Percentiles rank a stretch among this genome's conserved stretches.
These are phyloP conservation scores for Aplodontia rufa DNA, from an alignment of 2,113 vertebrate genomes.

Conservation along the genomic window DNA sequence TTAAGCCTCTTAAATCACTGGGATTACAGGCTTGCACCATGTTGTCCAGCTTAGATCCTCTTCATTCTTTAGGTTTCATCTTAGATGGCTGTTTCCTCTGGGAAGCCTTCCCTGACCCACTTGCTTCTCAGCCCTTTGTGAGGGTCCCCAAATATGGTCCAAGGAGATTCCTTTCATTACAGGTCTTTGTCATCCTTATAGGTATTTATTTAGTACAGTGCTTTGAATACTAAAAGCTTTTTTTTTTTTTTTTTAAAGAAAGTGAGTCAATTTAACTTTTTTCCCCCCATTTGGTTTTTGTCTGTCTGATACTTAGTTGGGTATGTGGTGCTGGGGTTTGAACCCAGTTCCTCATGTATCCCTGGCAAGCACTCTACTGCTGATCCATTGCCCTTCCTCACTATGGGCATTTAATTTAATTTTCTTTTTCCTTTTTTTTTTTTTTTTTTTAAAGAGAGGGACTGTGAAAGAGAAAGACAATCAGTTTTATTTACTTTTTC, in stretches of 20 bases:
- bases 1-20: too few species aligned
- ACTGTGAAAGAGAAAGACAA: too few species aligned
- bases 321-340: too few species aligned
- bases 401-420: too few species aligned
- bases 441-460: too few species aligned
- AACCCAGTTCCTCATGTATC: too few species aligned
- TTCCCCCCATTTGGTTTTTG: neutral
- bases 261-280: neutral
- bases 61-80: slow-evolving; percentile 25
- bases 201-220: neutral
- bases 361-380: too few species aligned
- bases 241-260: slow-evolving; percentile 47
- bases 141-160: neutral
- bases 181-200: neutral
- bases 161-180: neutral
- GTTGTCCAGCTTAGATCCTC: neutral
- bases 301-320: neutral
- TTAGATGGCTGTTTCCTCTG: neutral
- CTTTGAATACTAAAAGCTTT: slow-evolving; percentile 46
- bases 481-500: too few species aligned
- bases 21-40: too few species aligned
- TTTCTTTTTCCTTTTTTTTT: too few species aligned
- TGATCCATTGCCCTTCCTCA: too few species aligned
- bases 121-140: neutral
- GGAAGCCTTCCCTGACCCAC: neutral